phyloP scores from a whole-genome alignment of 1,140 invertebrate genomes.

The Subanguina moxae region DNA sequence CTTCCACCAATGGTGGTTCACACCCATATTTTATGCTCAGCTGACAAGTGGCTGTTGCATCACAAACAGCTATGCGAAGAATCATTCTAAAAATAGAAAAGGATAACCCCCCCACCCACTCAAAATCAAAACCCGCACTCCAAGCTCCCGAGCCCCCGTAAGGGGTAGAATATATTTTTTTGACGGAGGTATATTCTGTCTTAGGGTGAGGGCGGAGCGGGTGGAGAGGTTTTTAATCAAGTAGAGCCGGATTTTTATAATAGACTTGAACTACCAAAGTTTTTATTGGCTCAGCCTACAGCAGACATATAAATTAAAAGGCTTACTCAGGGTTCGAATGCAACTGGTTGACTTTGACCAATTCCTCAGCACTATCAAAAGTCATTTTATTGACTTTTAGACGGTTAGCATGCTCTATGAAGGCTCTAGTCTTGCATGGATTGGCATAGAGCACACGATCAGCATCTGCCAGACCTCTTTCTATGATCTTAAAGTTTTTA shows the following conservation, averaged over 20 bases:
- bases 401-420: slow-evolving; percentile 78
- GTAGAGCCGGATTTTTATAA: no score
- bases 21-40: slow-evolving; percentile 94
- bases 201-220: no score
- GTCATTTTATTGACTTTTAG: slow-evolving; percentile 78
- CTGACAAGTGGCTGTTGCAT: slow-evolving; percentile 77
- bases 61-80: slow-evolving; percentile 84
- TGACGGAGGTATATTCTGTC: no score
- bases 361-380: slow-evolving; percentile 89
- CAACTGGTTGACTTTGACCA: slow-evolving; percentile 81
- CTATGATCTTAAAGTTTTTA: slow-evolving; percentile 28
- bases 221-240: no score
- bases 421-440: slow-evolving; percentile 87
- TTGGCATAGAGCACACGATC: slow-evolving; percentile 92
- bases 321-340: slow-evolving; percentile 72
- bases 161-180: no score
- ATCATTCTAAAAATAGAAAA: slow-evolving; percentile 67
- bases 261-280: no score
- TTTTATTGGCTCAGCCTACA: no score
- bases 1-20: slow-evolving; percentile 68
- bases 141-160: no score
- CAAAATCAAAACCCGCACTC: no score
- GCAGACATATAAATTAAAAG: no score
- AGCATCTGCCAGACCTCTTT: slow-evolving; percentile 16
- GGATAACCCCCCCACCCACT: no score